A percentile compares a stretch with the other conserved stretches of the same genome.
Evolutionary conservation across 2,797 vertebrate species (phyloP).

Genomic region (Oophaga sylvatica): DNA sequence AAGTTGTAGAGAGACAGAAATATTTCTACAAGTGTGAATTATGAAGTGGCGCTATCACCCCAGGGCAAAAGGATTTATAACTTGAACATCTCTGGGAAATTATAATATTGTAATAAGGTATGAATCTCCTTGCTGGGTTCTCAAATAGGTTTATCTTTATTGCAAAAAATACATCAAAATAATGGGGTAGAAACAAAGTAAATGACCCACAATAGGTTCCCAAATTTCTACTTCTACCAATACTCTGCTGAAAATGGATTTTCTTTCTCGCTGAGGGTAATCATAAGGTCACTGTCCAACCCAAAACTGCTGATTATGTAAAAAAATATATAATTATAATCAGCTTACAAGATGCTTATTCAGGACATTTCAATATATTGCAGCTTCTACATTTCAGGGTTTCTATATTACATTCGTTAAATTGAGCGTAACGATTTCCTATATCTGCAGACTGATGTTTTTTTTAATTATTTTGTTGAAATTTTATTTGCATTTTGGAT

Average conservation of each 20-base stretch:
- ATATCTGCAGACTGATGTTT: not conserved
- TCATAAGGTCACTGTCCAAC: slow-evolving; percentile 8
- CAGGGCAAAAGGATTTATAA: slow-evolving; percentile 59
- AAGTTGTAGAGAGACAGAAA: slow-evolving; percentile 47
- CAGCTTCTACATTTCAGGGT: not conserved
- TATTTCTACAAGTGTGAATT: slow-evolving; percentile 56
- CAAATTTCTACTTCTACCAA: slow-evolving; percentile 13
- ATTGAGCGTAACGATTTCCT: not conserved
- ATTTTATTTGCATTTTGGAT: not conserved
- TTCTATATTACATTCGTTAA: not conserved
- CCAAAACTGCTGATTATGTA: not conserved
- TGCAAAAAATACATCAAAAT: slow-evolving; percentile 57
- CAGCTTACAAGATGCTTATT: slow-evolving; percentile 12
- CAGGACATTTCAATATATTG: not conserved
- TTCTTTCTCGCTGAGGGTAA: not conserved
- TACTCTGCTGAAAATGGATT: slow-evolving; percentile 23
- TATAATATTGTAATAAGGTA: slow-evolving; percentile 61
- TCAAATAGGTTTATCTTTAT: slow-evolving; percentile 53
- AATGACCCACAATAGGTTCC: slow-evolving; percentile 43
- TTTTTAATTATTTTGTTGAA: not conserved
- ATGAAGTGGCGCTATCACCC: slow-evolving; percentile 56
- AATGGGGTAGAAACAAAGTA: slow-evolving; percentile 54
- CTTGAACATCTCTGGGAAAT: slow-evolving; percentile 56
- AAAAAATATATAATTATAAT: slow-evolving; percentile 12
- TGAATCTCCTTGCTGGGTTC: slow-evolving; percentile 42